Conservation (phyloP, 2,113 vertebrate species). For the Callipepla californica region DNA sequence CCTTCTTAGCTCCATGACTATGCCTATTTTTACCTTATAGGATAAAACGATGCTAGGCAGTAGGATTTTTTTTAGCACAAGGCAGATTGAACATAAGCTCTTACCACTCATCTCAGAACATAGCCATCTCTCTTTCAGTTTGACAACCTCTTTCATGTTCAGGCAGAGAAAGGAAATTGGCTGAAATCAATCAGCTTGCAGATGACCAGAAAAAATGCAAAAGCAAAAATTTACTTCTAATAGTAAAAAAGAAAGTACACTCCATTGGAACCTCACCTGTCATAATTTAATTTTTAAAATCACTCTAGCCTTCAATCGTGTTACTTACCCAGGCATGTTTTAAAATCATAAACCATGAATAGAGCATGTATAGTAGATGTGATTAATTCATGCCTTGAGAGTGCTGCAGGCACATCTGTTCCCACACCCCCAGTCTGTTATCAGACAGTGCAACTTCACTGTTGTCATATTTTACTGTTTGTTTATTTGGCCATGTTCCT, state of each 20-base stretch:
- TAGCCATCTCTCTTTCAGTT: not conserved
- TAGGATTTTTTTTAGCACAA: not conserved
- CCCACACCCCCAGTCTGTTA: not conserved
- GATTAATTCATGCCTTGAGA: not conserved
- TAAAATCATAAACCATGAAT: not conserved
- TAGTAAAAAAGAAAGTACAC: not conserved
- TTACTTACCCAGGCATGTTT: not conserved
- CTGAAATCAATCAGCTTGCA: not conserved
- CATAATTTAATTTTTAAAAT: not conserved
- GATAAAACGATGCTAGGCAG: not conserved
- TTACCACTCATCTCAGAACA: not conserved
- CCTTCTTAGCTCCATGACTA: not conserved
- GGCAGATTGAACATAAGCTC: not conserved
- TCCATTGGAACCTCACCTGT: not conserved
- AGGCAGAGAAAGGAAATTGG: not conserved
- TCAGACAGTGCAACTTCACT: not conserved
- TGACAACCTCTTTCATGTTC: not conserved
- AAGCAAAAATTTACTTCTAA: not conserved
- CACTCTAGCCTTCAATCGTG: not conserved
- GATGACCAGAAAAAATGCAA: not conserved
- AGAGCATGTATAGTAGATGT: not conserved
- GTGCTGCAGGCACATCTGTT: not conserved
- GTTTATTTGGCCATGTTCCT: not conserved
- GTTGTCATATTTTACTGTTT: not conserved
- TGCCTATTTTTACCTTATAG: not conserved